phyloP scores from a whole-genome alignment of 2,888 invertebrate species.

The Charanyca ferruginea region DNA sequence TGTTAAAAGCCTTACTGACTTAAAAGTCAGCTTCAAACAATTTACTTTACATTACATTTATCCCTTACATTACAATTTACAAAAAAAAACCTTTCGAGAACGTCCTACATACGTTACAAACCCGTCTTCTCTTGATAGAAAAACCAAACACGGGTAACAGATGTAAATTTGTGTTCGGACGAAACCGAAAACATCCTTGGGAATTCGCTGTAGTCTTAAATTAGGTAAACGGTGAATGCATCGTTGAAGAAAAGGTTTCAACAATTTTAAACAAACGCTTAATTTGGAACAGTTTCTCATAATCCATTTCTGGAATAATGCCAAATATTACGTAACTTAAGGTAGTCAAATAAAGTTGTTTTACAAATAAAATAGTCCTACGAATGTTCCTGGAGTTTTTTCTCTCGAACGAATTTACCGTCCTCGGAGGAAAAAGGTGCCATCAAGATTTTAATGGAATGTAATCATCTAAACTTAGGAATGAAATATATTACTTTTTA shows the following conservation, averaged over 20 bases:
- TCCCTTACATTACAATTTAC: too few species aligned
- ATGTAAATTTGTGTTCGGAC: slow-evolving; percentile 47
- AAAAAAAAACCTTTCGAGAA: slow-evolving; percentile 1
- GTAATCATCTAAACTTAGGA: slow-evolving; percentile 38
- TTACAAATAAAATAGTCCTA: slow-evolving; percentile 32
- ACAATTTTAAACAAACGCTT: slow-evolving; percentile 24
- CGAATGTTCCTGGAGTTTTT: slow-evolving; percentile 51
- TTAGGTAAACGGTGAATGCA: slow-evolving; percentile 43
- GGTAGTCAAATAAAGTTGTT: slow-evolving; percentile 42
- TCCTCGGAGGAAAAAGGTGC: slow-evolving; percentile 30
- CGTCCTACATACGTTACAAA: slow-evolving; percentile 14
- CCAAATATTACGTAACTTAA: slow-evolving; percentile 26
- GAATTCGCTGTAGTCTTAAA: slow-evolving; percentile 41
- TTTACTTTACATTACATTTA: too few species aligned
- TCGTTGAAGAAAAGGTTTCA: slow-evolving; percentile 14
- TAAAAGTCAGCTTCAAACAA: not conserved
- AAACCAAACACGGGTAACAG: slow-evolving; percentile 40
- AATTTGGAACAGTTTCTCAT: slow-evolving; percentile 31
- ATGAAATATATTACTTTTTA: slow-evolving; percentile 30
- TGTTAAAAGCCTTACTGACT: not conserved
- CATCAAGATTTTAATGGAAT: slow-evolving; percentile 54
- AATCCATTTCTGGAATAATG: slow-evolving; percentile 34
- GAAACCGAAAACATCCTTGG: slow-evolving; percentile 45
- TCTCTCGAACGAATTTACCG: slow-evolving; percentile 36
- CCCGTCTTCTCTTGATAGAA: slow-evolving; percentile 28